Base-by-base conservation (phyloP, 1,140 invertebrate genomes). In the Melipona quadrifasciata region DNA sequence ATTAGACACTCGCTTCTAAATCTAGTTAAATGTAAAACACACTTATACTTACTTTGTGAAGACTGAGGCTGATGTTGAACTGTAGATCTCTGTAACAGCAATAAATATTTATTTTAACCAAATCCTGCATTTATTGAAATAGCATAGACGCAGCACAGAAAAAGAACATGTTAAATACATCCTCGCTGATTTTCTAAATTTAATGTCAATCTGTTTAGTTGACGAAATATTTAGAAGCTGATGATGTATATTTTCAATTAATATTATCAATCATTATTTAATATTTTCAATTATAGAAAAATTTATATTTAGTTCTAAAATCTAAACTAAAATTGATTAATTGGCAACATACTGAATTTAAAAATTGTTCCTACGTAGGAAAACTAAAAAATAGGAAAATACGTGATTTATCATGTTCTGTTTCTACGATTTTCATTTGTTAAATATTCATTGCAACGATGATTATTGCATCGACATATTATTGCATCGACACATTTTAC, bases 51-150 rank as follows among this genome's bases (percentile, higher is more conserved):
- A 97, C 96, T 95, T 93, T 96, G 95, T 58, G 96, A 93, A 80
- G 96, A 94, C 86, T 96, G 95, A 87, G 96, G 95, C 87, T 97
- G 96, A 91, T 96, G 96, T 81, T 96, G 95, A 68, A 95, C 95
- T 82, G 96, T 95, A 89, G 95, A 95, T 93, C 96, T 96, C 96
- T 97, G 95, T 80, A 96, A 96, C 91, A 92, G 92, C 90, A 91
- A 89, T 85, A 90, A 90, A 82, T 14, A 12, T n/a, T 17, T 55
- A 11, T 53, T 53, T 57, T 16, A 68, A 53, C 10, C 11, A 24
- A 3, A 47, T n/a, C 12, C 8, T 21, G n/a, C 27, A 61, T n/a
- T 47, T 61, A 34, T 39, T 24, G 8, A 24, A 34, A n/a, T 12
- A 76, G 8, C 2, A 47, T 39, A 39, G 58, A n/a, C 6, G 19